Conservation (phyloP, 2,797 vertebrate species). For the Xenentodon cancila region DNA sequence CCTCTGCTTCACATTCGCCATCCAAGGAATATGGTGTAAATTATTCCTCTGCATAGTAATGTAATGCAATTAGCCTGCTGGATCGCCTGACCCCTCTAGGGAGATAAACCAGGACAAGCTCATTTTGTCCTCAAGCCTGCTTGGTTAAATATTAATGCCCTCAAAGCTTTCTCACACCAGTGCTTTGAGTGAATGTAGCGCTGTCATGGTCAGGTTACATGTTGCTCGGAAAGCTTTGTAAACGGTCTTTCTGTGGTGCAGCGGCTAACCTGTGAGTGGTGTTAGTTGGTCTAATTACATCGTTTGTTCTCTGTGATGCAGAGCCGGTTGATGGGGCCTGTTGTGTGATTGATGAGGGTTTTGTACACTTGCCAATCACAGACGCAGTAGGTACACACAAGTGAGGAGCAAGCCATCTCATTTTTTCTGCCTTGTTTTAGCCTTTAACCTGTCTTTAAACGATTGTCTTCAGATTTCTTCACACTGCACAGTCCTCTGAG, state of each 20-base stretch:
- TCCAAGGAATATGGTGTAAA: slow-evolving; percentile 53
- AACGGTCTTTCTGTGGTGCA: slow-evolving; percentile 50
- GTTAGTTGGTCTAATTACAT: slow-evolving; percentile 68
- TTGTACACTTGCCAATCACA: slow-evolving; percentile 66
- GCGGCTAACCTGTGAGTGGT: slow-evolving; percentile 44
- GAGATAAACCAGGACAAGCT: slow-evolving; percentile 53
- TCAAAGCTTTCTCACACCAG: slow-evolving; percentile 43
- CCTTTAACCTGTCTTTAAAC: slow-evolving; percentile 18
- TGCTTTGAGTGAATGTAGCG: slow-evolving; percentile 55
- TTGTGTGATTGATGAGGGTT: slow-evolving; percentile 61
- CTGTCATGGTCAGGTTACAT: slow-evolving; percentile 46
- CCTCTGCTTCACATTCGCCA: slow-evolving; percentile 13
- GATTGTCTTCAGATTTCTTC: slow-evolving; percentile 10
- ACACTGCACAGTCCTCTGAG: not conserved
- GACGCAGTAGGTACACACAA: slow-evolving; percentile 21
- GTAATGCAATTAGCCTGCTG: slow-evolving; percentile 55
- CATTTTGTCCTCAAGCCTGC: slow-evolving; percentile 45
- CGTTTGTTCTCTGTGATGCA: slow-evolving; percentile 49
- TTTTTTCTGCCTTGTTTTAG: slow-evolving; percentile 18
- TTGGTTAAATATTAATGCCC: slow-evolving; percentile 68
- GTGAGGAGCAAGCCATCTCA: slow-evolving; percentile 17
- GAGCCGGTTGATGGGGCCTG: slow-evolving; percentile 49
- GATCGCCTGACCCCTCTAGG: slow-evolving; percentile 32
- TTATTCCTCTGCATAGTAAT: slow-evolving; percentile 52
- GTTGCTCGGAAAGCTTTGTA: slow-evolving; percentile 37